phyloP scores from a whole-genome alignment of 2,888 invertebrate species.

The Tachina lurida region DNA sequence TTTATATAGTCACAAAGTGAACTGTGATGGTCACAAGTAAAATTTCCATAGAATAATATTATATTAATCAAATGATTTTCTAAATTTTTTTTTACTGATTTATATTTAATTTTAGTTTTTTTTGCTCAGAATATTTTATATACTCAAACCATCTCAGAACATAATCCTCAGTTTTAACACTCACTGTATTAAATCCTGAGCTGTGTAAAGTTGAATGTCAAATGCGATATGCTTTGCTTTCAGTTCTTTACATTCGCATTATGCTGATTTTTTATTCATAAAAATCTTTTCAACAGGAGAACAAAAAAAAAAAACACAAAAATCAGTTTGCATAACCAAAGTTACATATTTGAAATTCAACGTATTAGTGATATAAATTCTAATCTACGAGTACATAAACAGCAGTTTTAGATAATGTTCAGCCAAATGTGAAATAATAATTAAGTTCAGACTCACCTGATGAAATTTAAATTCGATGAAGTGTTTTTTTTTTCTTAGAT shows the following conservation, averaged over 20 bases:
- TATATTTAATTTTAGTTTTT: no score
- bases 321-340: constrained; percentile 66
- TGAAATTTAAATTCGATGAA: not conserved
- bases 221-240: constrained; percentile 6
- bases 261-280: constrained; percentile 59
- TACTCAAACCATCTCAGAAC: no score
- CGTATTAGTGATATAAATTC: not conserved
- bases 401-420: not conserved
- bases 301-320: not conserved
- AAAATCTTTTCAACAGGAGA: constrained; percentile 52
- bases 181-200: not conserved
- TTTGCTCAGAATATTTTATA: no score
- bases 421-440: not conserved
- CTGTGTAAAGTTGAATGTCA: constrained; percentile 4
- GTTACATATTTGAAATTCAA: constrained; percentile 19
- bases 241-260: constrained; percentile 44
- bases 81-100: no score
- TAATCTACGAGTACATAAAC: not conserved
- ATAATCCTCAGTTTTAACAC: not conserved
- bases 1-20: no score
- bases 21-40: no score
- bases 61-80: no score
- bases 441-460: not conserved
- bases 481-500: not conserved
- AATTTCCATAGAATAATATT: no score